Evolutionary conservation across 2,888 invertebrate species (phyloP).

Genomic region (Agrypnus murinus): DNA sequence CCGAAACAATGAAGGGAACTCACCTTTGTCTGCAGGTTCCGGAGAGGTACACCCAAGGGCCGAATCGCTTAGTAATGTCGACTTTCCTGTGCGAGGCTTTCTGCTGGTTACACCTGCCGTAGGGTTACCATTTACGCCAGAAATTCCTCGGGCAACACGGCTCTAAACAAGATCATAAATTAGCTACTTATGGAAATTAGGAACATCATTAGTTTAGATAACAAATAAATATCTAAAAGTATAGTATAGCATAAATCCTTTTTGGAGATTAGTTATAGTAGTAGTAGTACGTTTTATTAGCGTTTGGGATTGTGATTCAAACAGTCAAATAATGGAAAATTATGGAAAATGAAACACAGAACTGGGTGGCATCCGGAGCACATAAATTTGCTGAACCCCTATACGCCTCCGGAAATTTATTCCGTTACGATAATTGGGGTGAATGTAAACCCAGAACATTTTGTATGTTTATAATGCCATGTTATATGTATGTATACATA

Average conservation of each 20-base stretch:
- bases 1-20: slow-evolving; percentile 48
- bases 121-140: slow-evolving; percentile 61
- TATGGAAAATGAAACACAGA: too few relatives aligned
- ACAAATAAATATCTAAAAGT: too few relatives aligned
- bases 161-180: slow-evolving; percentile 57
- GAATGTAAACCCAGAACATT: not conserved
- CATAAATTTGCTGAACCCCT: too few relatives aligned
- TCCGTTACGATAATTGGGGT: not conserved
- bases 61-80: slow-evolving; percentile 55
- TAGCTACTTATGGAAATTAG: not conserved
- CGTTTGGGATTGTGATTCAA: too few relatives aligned
- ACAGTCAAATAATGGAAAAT: too few relatives aligned
- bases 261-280: too few relatives aligned
- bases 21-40: slow-evolving; percentile 66
- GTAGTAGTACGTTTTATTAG: too few relatives aligned
- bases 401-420: too few relatives aligned
- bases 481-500: too few relatives aligned
- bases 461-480: not conserved
- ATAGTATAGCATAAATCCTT: too few relatives aligned
- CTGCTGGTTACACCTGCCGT: slow-evolving; percentile 59
- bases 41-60: slow-evolving; percentile 60
- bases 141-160: slow-evolving; percentile 65
- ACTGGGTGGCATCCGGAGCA: too few relatives aligned
- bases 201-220: not conserved
- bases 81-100: slow-evolving; percentile 63